Conservation (phyloP, 2,888 invertebrate species). For the Agriotes lineatus region DNA sequence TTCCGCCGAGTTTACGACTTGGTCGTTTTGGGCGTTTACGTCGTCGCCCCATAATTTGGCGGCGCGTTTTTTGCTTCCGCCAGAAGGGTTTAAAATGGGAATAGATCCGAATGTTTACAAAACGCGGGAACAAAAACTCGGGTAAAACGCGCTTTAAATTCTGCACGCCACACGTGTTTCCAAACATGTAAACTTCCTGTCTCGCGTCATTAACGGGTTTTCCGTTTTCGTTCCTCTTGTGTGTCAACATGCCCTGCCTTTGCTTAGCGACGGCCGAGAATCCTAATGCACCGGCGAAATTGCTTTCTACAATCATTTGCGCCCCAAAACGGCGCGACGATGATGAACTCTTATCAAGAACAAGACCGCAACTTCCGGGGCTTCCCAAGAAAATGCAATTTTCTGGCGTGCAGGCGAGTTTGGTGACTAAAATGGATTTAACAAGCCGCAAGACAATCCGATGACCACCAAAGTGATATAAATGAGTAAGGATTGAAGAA, state of each 20-base stretch:
- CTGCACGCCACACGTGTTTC: slow-evolving; percentile 46
- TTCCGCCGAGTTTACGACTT: not conserved
- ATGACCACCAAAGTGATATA: too few species aligned
- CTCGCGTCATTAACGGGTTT: slow-evolving; percentile 36
- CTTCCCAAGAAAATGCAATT: too few species aligned
- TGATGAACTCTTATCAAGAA: too few species aligned
- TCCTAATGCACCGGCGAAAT: slow-evolving; percentile 8
- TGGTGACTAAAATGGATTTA: too few species aligned
- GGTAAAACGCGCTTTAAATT: slow-evolving; percentile 27
- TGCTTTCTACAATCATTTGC: too few species aligned
- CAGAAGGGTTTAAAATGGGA: not conserved
- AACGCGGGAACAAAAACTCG: not conserved
- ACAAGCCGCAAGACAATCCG: too few species aligned
- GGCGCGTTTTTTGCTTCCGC: not conserved
- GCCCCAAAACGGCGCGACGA: too few species aligned
- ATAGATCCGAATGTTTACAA: too few species aligned
- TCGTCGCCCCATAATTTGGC: not conserved
- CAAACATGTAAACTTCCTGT: slow-evolving; percentile 52
- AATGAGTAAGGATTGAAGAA: too few species aligned
- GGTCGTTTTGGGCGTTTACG: not conserved
- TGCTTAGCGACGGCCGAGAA: not conserved
- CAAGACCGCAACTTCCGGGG: too few species aligned
- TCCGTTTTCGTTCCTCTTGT: slow-evolving; percentile 30
- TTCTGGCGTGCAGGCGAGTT: too few species aligned
- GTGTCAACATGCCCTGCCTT: slow-evolving; percentile 18